A percentile compares a stretch with the other conserved stretches of the same genome.
Conservation (phyloP, 23 tunicate species). For the Ciona savignyi region DNA sequence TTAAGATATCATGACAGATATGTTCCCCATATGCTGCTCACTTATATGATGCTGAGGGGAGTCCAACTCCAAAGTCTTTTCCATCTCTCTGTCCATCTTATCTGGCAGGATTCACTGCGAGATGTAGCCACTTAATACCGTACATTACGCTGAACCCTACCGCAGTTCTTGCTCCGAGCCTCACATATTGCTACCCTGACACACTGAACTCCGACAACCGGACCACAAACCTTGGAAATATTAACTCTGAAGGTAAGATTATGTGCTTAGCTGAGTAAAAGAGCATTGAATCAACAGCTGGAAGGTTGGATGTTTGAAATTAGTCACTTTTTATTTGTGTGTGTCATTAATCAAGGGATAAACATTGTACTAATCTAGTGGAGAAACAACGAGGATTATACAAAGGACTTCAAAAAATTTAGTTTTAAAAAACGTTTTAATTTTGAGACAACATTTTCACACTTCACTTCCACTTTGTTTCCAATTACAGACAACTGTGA, state of each 20-base stretch:
- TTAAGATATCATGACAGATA: no score
- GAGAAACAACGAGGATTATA: no score
- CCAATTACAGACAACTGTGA: conserved; percentile 34
- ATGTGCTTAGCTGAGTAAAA: no score
- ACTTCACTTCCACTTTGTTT: neutral
- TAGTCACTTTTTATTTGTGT: no score
- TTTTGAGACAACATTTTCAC: neutral
- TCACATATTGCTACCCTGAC: conserved; percentile 64
- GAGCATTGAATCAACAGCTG: no score
- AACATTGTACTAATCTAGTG: no score
- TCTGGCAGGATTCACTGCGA: neutral
- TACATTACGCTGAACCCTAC: neutral
- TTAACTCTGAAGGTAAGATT: conserved; percentile 2
- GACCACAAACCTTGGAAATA: conserved; percentile 16
- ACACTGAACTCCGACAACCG: conserved; percentile 4
- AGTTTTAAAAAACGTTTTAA: no score
- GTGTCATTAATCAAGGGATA: no score
- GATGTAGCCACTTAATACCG: conserved; percentile 9
- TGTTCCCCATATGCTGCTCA: conserved; percentile 95
- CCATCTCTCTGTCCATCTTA: conserved; percentile 59
- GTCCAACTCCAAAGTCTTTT: conserved; percentile 14
- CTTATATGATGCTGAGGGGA: conserved; percentile 54
- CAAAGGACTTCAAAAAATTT: no score
- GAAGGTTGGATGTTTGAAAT: no score
- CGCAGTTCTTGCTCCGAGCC: conserved; percentile 5